Evolutionary conservation across 2,888 invertebrate species (phyloP).

Genomic region (Balanococcus diminutus): DNA sequence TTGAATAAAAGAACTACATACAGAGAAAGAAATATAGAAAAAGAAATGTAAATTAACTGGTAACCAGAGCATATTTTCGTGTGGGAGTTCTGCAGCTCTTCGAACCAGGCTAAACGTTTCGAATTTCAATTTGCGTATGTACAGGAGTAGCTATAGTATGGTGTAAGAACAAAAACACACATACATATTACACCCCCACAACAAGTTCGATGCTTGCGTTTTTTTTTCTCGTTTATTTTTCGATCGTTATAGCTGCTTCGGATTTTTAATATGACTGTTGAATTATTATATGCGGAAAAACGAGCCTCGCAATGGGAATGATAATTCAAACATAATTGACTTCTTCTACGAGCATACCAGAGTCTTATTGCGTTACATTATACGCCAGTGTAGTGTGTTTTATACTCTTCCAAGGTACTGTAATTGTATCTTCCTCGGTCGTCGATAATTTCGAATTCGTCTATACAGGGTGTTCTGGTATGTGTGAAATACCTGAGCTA

Average conservation of each 20-base stretch:
- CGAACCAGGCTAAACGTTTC: not conserved
- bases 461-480: too few species aligned
- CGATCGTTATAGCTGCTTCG: not conserved
- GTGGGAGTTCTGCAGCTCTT: not conserved
- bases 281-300: conserved; percentile 36
- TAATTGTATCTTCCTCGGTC: too few species aligned
- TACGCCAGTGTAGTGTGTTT: not conserved
- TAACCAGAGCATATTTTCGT: not conserved
- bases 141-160: too few species aligned
- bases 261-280: not conserved
- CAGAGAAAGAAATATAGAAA: not conserved
- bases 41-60: not conserved
- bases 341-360: not conserved
- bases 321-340: conserved; percentile 48
- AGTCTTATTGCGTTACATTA: conserved; percentile 9
- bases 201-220: not conserved
- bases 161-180: not conserved
- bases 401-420: not conserved
- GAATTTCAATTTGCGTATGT: conserved; percentile 5
- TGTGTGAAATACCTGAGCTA: too few species aligned
- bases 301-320: conserved; percentile 43
- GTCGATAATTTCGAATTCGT: too few species aligned
- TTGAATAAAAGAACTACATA: not conserved
- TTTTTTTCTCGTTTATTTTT: not conserved
- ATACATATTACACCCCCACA: not conserved